Percentiles rank a stretch among this genome's conserved stretches.
Evolutionary conservation across 64 coral and sea anemone genomes (phyloP).

Genomic region (Pachyseris speciosa): DNA sequence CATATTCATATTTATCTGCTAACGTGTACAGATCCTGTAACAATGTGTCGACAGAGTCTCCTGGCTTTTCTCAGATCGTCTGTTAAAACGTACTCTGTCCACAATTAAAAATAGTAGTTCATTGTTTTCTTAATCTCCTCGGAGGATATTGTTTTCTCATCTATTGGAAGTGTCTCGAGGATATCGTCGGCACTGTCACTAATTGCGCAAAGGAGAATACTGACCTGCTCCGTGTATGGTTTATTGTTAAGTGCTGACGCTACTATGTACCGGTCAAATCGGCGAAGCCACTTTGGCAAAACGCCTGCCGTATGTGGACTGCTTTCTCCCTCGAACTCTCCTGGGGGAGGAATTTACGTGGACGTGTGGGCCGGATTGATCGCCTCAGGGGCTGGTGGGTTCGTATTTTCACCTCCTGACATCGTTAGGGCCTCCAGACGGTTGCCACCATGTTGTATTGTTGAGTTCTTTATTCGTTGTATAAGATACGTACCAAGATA

Average conservation of each 20-base stretch:
- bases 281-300: conserved; percentile 62
- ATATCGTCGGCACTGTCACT: too few species aligned
- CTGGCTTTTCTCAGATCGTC: conserved; percentile 19
- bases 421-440: too few species aligned
- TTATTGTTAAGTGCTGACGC: too few species aligned
- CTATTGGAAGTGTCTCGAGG: conserved; percentile 22
- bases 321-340: background rate
- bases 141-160: background rate
- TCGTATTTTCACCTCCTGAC: conserved; percentile 2
- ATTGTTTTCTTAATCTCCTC: conserved; percentile 61
- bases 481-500: too few species aligned
- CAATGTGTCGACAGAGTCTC: conserved; percentile 59
- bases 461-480: too few species aligned
- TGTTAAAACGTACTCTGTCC: conserved; percentile 68
- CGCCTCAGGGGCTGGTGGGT: too few species aligned
- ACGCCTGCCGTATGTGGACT: conserved; percentile 16
- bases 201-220: too few species aligned
- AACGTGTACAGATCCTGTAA: conserved; percentile 66
- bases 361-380: too few species aligned
- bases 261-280: conserved; percentile 63
- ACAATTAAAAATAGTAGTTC: conserved; percentile 51
- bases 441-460: too few species aligned
- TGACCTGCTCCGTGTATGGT: too few species aligned
- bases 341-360: background rate
- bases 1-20: conserved; percentile 72